Evolutionary conservation across 2,113 vertebrate species (phyloP), one percentile per base, ranked within the genome.

Genomic region (Fukomys damarensis): DNA sequence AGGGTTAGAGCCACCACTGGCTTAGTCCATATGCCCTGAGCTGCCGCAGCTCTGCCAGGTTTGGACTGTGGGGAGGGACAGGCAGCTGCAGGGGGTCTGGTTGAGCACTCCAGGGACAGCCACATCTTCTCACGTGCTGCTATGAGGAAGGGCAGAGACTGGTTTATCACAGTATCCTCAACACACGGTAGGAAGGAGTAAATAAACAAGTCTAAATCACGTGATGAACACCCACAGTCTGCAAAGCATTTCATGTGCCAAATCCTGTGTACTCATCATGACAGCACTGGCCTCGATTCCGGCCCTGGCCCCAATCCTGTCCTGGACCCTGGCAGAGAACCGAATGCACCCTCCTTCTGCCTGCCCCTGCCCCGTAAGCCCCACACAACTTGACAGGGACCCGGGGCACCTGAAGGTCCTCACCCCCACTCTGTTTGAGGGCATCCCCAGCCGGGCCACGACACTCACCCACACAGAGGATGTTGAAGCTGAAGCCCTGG

Each of bases 401-500:
- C 70, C 41, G 32, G 72, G 46, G 49, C 24, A 65, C 94, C 65
- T 65, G 63, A 54, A 70, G 54, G 76, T 19, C n/a, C 58, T 86
- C 28, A 0, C 7, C 49, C 13, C 13, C 0, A 58, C 38, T 22
- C 41, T 9, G n/a, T 41, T 56, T 12, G 41, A 83, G n/a, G 38
- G 63, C 16, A 20, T n/a, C 49, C 68, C 22, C 5, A 11, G 46
- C 58, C 82, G 49, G 72, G 43, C n/a, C 22, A 0, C 3, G 61
- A 79, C 91, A 99, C 99, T 99, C 98, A 99, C 99, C 99, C 98
- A 99, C 99, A 92, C 99, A 99, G 79, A 99, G 99, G 97, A 99
- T 99, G 98, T 99, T 99, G 98, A 99, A 99, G 98, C 99, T 99
- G 99, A 99, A 99, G 96, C 99, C 99, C 98, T 99, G 99, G 3